Evolutionary conservation across 2,888 invertebrate species (phyloP).

Genomic region (Zele albiditarsus): DNA sequence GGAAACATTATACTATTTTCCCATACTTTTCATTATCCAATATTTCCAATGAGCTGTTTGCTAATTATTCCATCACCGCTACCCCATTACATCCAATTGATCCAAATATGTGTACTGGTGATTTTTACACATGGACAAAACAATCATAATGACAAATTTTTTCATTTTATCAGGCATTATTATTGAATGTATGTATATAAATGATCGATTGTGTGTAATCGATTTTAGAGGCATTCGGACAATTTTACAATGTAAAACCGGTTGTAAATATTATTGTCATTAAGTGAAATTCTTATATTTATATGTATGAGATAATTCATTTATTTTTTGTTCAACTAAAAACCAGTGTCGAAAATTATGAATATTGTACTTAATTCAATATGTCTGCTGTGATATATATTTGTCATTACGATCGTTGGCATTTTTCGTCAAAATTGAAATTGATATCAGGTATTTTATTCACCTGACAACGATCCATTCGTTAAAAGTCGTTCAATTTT

Average conservation of each 20-base stretch:
- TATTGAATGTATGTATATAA: neutral
- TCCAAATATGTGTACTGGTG: neutral
- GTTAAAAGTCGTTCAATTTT: neutral
- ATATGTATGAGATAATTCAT: neutral
- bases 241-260: conserved; percentile 47
- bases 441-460: conserved; percentile 41
- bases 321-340: conserved; percentile 51
- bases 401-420: conserved; percentile 18
- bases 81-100: conserved; percentile 25
- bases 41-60: conserved; percentile 3
- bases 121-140: neutral
- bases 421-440: conserved; percentile 56
- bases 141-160: conserved; percentile 22
- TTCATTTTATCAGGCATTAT: neutral
- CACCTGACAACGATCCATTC: conserved; percentile 10
- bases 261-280: conserved; percentile 37
- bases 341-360: conserved; percentile 51
- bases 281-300: conserved; percentile 16
- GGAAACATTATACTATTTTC: conserved; percentile 39
- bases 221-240: conserved; percentile 42
- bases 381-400: neutral
- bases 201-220: conserved; percentile 22
- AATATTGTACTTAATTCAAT: conserved; percentile 16
- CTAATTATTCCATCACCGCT: conserved; percentile 17
- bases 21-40: conserved; percentile 33